Conservation (phyloP, 1,140 invertebrate genomes). For the Steinernema khuongi region DNA sequence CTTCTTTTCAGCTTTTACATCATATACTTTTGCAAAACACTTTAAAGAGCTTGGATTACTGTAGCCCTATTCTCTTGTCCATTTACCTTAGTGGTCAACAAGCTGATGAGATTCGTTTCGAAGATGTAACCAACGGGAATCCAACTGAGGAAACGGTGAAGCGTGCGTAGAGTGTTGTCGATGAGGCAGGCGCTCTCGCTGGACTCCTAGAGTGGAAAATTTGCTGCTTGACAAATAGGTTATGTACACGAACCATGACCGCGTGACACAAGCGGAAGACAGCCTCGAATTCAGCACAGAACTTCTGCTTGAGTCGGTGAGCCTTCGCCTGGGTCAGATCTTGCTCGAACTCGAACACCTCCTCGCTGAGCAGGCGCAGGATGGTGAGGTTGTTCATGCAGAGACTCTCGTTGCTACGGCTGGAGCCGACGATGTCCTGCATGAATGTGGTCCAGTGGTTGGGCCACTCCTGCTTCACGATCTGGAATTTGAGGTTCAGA, state of each 20-base stretch:
- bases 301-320: constrained; percentile 98
- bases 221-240: constrained; percentile 18
- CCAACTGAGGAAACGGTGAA: constrained; percentile 96
- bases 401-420: constrained; percentile 94
- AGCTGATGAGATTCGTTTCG: constrained; percentile 92
- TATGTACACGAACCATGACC: constrained; percentile 71
- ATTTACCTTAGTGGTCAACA: constrained; percentile 79
- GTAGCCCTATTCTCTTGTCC: background rate
- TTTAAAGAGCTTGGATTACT: background rate
- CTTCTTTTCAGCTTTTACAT: background rate
- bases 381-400: constrained; percentile 99
- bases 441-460: constrained; percentile 99
- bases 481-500: constrained; percentile 65
- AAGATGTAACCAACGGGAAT: constrained; percentile 99
- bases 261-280: constrained; percentile 96
- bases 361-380: constrained; percentile 88
- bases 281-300: constrained; percentile 97
- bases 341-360: constrained; percentile 98
- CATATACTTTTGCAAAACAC: background rate
- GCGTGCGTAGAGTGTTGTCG: constrained; percentile 80
- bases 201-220: constrained; percentile 71
- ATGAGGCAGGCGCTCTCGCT: constrained; percentile 64
- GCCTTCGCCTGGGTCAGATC: constrained; percentile 92
- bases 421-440: constrained; percentile 93
- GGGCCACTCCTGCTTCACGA: constrained; percentile 98